Percentiles rank a stretch among this genome's conserved stretches.
Evolutionary conservation across 2,888 invertebrate species (phyloP).

Genomic region (Osmoderma eremita): DNA sequence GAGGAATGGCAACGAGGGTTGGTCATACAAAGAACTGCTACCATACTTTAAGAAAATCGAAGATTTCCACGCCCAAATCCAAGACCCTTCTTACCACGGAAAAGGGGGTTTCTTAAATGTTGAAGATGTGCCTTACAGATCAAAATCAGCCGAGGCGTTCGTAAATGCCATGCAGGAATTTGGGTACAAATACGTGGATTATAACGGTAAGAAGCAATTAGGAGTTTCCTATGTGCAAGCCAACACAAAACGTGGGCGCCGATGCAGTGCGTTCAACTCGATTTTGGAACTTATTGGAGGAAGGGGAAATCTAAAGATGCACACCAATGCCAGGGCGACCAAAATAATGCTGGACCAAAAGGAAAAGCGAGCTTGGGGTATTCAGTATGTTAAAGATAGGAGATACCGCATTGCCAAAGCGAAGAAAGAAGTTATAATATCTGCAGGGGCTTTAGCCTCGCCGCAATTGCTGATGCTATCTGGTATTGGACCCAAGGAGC

Average conservation of each 20-base stretch:
- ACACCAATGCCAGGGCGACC: slow-evolving; percentile 70
- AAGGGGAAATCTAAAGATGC: slow-evolving; percentile 74
- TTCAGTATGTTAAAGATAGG: slow-evolving; percentile 67
- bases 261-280: slow-evolving; percentile 74
- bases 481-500: slow-evolving; percentile 74
- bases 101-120: slow-evolving; percentile 62
- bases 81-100: slow-evolving; percentile 67
- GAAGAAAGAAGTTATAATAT: slow-evolving; percentile 83
- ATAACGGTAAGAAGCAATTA: slow-evolving; percentile 71
- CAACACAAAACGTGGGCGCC: slow-evolving; percentile 68
- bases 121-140: slow-evolving; percentile 61
- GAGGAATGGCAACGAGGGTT: slow-evolving; percentile 68
- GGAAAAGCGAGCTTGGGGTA: slow-evolving; percentile 71
- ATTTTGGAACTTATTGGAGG: slow-evolving; percentile 70
- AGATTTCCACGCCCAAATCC: slow-evolving; percentile 61
- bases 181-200: slow-evolving; percentile 75
- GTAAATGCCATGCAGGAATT: slow-evolving; percentile 72
- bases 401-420: slow-evolving; percentile 65
- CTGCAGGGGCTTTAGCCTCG: slow-evolving; percentile 87
- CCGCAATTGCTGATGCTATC: slow-evolving; percentile 92
- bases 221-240: slow-evolving; percentile 73
- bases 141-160: slow-evolving; percentile 67
- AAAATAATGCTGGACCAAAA: slow-evolving; percentile 73
- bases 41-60: slow-evolving; percentile 68
- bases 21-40: slow-evolving; percentile 67